These are phyloP conservation scores for Coelogynopora nodosa DNA, from an alignment of 2,888 invertebrate genomes.

Conservation along the genomic window DNA sequence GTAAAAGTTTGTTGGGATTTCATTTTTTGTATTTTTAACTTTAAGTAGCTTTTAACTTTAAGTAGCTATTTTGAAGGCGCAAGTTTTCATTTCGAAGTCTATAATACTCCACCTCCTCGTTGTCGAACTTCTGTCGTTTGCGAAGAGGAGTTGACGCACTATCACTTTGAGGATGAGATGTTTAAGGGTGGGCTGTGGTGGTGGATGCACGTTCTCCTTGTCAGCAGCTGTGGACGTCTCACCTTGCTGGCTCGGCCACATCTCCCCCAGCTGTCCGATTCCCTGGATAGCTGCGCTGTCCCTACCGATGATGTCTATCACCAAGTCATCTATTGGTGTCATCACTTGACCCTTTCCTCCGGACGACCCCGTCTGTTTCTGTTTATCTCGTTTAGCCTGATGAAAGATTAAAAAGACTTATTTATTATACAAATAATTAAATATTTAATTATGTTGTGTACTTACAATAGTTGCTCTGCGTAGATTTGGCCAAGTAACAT, in stretches of 20 bases:
- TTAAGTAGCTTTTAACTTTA: too few species aligned
- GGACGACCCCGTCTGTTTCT: neutral
- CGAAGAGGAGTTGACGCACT: neutral
- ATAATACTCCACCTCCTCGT: neutral
- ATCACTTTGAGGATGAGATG: neutral
- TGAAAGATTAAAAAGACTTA: neutral
- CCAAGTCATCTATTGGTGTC: too few species aligned
- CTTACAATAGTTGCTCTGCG: neutral
- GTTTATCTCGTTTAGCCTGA: neutral
- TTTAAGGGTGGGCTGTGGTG: neutral
- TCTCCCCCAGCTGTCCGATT: neutral
- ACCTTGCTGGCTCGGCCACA: neutral
- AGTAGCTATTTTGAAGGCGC: neutral
- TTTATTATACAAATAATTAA: neutral
- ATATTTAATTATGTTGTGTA: neutral
- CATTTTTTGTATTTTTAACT: too few species aligned
- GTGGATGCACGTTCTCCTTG: neutral
- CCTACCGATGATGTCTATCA: neutral
- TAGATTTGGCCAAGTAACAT: neutral
- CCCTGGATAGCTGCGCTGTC: neutral
- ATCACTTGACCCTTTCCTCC: neutral
- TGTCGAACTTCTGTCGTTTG: neutral
- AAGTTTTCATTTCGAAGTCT: neutral
- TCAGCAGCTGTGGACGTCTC: neutral
- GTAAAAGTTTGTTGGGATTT: neutral